Base-by-base conservation (phyloP, 2,888 invertebrate genomes). In the Vannuccia rotundouncinata region DNA sequence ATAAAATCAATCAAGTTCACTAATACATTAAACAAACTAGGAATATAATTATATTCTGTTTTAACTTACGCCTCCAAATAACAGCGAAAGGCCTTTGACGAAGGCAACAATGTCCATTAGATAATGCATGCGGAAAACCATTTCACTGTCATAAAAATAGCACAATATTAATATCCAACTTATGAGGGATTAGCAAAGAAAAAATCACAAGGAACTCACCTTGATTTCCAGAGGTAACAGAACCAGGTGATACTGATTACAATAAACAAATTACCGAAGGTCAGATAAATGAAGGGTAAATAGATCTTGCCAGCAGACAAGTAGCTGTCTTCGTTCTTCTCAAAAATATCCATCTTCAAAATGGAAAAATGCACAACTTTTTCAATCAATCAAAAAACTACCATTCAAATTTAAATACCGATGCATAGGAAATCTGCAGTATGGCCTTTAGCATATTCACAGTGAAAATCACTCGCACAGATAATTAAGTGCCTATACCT, bases 261-360 rank as follows among this genome's bases (percentile, higher is more conserved):
- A 83, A 95, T 92, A 89, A 95, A 98, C 31, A 95, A 88, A 0
- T 95, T 88, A 0, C 95, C 92, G 92, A 96, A 93, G 91, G 93
- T 92, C 84, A 94, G 93, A 88, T 95, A 98, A 0, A 99, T 89
- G 0, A 93, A 92, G 0, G 98, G 98, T 31, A 97, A 89, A 0
- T 96, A 96, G 92, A 97, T 95, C 89, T 97, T 95, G 0, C 97
- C 97, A 0, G 96, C 97, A 0, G 96, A 95, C 45, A 98, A 89
- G 85, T 92, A 97, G 87, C 94, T 95, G 0, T 84, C 85, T 45
- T 92, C 92, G 85, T 95, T 94, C 84, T 92, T 93, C 87, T 95
- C 95, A 83, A 92, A 92, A 82, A 98, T 93, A 86, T 93, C 91
- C 83, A 95, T 91, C 94, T 95, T n/a, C n/a, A n/a, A n/a, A n/a